phyloP scores from a whole-genome alignment of 1,140 invertebrate genomes.

The Spodoptera frugiperda region DNA sequence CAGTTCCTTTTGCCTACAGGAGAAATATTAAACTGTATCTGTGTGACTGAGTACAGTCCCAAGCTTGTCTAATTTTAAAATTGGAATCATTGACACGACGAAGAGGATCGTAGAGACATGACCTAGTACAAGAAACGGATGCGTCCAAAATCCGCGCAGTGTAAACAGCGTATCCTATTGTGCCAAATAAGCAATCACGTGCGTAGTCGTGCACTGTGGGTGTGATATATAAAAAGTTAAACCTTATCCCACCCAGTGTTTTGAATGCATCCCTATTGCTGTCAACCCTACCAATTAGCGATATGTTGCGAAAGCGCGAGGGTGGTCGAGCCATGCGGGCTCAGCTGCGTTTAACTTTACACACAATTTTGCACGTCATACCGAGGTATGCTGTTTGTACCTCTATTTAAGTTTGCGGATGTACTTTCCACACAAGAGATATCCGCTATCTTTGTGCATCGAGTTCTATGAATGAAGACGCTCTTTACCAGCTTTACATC shows the following conservation, averaged over 20 bases:
- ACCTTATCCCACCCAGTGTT: constrained; percentile 20
- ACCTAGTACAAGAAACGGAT: constrained; percentile 43
- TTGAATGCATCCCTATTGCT: constrained; percentile 27
- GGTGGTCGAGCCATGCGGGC: constrained; percentile 78
- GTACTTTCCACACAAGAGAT: constrained; percentile 58
- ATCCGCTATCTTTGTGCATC: constrained; percentile 52
- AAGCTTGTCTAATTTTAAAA: not conserved
- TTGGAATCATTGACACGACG: not conserved
- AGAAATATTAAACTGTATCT: too few species aligned
- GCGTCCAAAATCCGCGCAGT: constrained; percentile 17
- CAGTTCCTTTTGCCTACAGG: too few species aligned
- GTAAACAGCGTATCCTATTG: constrained; percentile 36
- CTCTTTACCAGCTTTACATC: not conserved
- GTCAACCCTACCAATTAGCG: constrained; percentile 43
- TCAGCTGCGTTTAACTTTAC: constrained; percentile 65
- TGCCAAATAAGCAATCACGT: constrained; percentile 42
- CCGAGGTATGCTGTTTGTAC: constrained; percentile 31
- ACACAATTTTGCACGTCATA: constrained; percentile 58
- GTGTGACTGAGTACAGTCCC: too few species aligned
- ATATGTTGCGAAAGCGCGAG: constrained; percentile 60
- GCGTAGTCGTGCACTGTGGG: constrained; percentile 26
- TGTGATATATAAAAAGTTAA: constrained; percentile 31
- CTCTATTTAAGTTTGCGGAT: constrained; percentile 66
- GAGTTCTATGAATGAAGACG: constrained; percentile 32
- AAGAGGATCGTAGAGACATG: constrained; percentile 20